Percentiles rank a stretch among this genome's conserved stretches.
Evolutionary conservation across 2,797 vertebrate species (phyloP).

Genomic region (Eulemur coronatus): DNA sequence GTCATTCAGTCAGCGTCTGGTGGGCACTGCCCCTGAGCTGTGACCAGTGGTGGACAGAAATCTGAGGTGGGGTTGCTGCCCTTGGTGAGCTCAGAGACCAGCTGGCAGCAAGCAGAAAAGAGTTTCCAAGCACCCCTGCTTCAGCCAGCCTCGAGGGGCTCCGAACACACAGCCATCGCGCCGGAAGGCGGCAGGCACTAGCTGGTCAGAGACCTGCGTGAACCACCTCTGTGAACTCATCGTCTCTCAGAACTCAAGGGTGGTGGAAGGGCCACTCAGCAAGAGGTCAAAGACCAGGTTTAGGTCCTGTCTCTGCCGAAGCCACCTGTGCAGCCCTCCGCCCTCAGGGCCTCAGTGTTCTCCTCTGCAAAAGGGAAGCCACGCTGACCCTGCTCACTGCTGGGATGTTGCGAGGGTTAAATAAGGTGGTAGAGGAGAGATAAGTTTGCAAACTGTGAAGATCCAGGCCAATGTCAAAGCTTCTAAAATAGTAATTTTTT

Average conservation of each 20-base stretch:
- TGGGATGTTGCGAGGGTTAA: neutral
- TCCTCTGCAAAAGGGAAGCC: neutral
- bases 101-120: neutral
- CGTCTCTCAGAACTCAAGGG: neutral
- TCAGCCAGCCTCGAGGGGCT: neutral
- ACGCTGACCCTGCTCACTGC: neutral
- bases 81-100: neutral
- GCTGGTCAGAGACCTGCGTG: neutral
- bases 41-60: neutral
- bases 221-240: neutral
- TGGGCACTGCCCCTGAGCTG: neutral
- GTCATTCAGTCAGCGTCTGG: neutral
- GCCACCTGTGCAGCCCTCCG: neutral
- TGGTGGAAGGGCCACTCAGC: neutral
- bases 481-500: neutral
- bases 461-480: neutral
- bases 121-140: neutral
- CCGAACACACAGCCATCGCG: neutral
- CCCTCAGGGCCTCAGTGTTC: neutral
- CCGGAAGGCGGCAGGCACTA: neutral
- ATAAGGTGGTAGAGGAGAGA: neutral
- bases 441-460: neutral
- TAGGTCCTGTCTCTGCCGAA: neutral
- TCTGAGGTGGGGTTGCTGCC: neutral
- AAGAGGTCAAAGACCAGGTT: neutral